Evolutionary conservation across 2,888 invertebrate genomes (phyloP).

Genomic region (Neoitamus cyanurus): DNA sequence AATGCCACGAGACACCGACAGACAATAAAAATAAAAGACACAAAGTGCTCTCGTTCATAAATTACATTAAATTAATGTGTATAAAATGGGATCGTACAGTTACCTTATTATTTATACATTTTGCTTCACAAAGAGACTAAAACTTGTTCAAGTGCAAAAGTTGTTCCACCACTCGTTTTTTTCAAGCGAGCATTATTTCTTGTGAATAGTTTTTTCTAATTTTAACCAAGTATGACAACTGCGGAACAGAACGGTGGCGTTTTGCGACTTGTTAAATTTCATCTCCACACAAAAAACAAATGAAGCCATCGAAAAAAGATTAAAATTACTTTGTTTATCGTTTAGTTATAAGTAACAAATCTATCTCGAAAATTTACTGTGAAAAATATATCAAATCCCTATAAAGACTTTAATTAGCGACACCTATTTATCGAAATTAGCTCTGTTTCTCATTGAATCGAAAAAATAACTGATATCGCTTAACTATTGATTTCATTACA

Average conservation of each 20-base stretch:
- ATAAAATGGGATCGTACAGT: constrained; percentile 35
- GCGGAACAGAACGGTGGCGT: background rate
- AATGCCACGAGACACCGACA: constrained; percentile 29
- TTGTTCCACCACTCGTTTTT: background rate
- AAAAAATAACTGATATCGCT: background rate
- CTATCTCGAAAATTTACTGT: constrained; percentile 33
- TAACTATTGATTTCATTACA: background rate
- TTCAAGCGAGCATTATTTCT: background rate
- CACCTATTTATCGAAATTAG: constrained; percentile 32
- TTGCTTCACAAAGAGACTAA: constrained; percentile 39
- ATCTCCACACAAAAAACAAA: constrained; percentile 38
- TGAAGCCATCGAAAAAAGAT: constrained; percentile 31
- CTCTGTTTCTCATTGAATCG: background rate
- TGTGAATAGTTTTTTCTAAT: background rate
- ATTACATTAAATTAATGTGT: constrained; percentile 35
- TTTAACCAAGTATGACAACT: background rate
- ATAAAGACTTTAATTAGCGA: constrained; percentile 34
- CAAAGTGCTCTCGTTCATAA: constrained; percentile 3
- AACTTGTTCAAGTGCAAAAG: constrained; percentile 29
- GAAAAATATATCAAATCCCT: constrained; percentile 42
- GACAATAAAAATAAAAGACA: constrained; percentile 24
- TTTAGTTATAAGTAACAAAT: constrained; percentile 40
- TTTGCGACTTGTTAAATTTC: constrained; percentile 23
- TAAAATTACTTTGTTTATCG: constrained; percentile 31
- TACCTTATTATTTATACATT: constrained; percentile 31